These are phyloP conservation scores for Caenorhabditis sinica DNA, from an alignment of 2,888 invertebrate species.

Conservation along the genomic window DNA sequence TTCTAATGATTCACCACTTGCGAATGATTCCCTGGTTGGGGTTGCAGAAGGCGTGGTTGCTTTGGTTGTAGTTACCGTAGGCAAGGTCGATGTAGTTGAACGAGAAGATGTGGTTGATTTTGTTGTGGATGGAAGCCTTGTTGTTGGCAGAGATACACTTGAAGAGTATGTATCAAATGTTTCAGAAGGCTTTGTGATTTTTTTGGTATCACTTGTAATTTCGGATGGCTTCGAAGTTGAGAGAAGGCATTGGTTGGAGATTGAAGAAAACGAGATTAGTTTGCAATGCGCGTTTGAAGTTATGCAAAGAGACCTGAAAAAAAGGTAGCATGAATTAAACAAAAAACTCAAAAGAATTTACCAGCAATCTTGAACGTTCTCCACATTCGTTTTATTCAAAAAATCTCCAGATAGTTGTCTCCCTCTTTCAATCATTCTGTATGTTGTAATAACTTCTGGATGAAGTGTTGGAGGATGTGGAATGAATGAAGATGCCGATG, in stretches of 20 bases:
- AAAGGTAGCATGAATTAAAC: too few relatives aligned
- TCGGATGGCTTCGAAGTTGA: conserved; percentile 18
- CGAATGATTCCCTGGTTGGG: neutral
- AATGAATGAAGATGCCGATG: conserved; percentile 15
- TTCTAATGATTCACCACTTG: conserved; percentile 37
- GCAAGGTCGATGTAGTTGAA: neutral
- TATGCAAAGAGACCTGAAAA: conserved; percentile 48
- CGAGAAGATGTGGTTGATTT: conserved; percentile 15
- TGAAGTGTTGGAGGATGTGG: conserved; percentile 40
- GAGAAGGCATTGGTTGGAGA: conserved; percentile 39
- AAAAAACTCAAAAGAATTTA: neutral
- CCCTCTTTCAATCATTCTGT: conserved; percentile 50
- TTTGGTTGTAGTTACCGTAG: neutral
- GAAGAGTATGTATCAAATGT: conserved; percentile 41
- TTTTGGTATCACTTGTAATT: neutral
- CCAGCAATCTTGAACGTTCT: conserved; percentile 64
- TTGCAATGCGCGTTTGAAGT: conserved; percentile 37
- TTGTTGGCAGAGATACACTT: conserved; percentile 6
- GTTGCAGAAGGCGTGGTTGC: neutral
- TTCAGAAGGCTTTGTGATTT: conserved; percentile 37
- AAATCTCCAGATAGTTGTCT: conserved; percentile 39
- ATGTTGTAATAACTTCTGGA: conserved; percentile 48
- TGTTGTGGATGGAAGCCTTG: neutral
- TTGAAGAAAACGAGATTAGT: conserved; percentile 48
- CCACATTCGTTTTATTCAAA: conserved; percentile 46